Evolutionary conservation across 2,797 vertebrate species (phyloP).

Genomic region (Falco peregrinus): DNA sequence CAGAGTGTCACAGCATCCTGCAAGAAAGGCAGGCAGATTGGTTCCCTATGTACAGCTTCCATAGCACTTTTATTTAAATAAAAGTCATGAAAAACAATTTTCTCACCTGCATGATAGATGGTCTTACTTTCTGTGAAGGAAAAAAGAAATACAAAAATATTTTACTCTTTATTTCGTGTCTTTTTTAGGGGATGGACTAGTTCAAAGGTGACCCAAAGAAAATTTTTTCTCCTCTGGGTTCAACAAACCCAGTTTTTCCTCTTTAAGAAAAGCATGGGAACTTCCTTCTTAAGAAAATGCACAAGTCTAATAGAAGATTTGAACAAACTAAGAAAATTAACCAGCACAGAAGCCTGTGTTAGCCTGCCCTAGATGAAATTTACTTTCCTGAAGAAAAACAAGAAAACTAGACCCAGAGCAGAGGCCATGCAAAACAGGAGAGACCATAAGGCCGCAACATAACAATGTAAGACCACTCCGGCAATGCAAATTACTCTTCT

Average conservation of each 20-base stretch:
- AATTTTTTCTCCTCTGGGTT: not conserved
- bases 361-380: not conserved
- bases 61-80: not conserved
- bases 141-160: slow-evolving; percentile 9
- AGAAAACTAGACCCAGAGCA: not conserved
- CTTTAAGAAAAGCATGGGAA: not conserved
- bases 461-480: not conserved
- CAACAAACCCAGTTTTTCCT: not conserved
- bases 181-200: not conserved
- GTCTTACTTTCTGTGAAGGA: slow-evolving; percentile 86
- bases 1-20: slow-evolving; percentile 93
- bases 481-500: not conserved
- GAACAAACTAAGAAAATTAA: not conserved
- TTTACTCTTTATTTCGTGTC: not conserved
- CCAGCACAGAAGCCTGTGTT: not conserved
- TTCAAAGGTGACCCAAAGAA: not conserved
- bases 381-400: not conserved
- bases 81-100: not conserved
- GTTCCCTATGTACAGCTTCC: not conserved
- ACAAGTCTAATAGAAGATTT: not conserved
- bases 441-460: not conserved
- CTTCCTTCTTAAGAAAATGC: not conserved
- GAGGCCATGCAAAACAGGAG: not conserved
- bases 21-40: slow-evolving; percentile 28
- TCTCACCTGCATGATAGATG: slow-evolving; percentile 90